Base-by-base conservation (phyloP, 2,797 vertebrate genomes). In the Enteromius thamalakanensis region DNA sequence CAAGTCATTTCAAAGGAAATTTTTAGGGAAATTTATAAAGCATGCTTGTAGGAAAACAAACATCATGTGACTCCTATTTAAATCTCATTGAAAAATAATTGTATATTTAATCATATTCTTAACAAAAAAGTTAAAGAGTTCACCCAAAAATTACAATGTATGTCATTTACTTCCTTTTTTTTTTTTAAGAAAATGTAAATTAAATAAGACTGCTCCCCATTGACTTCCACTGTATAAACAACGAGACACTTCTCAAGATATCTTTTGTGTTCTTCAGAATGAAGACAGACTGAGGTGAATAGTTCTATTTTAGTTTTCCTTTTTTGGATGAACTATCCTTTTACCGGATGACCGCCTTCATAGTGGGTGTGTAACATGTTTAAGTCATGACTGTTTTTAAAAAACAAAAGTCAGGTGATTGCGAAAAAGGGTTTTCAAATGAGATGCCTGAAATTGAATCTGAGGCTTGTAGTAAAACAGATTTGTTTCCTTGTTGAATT, bases 381-480 rank as follows among this genome's bases (percentile, higher is more conserved):
- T 65, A 47, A 32, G 42, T 47, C 37, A 40, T 81, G 69, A 81
- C 45, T 55, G 75, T 42, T 26, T 42, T 40, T 42, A n/a, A 23
- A 84, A 80, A 87, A 76, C 76, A 84, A 68, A 72, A 15, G n/a
- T 45, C 47, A 26, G 29, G 42, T 68, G 74, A 60, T 45, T 79
- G 47, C 10, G 42, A 1, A 79, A 47, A 67, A 60, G 42, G n/a
- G 4, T 10, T 15, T 60, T 79, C 82, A 76, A 86, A 87, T 37
- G 0, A 29, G 21, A 21, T 17, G 45, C 23, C 26, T 68, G 1
- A 53, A 64, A 60, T 10, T 26, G 3, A 72, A 45, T 72, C 55
- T 26, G 37, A 82, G n/a, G 55, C 51, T 37, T 82, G 80, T 67
- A 2, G 70, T 51, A n/a, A 51, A 84, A 79, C 74, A 72, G 47